Evolutionary conservation across 2,888 invertebrate genomes (phyloP).

Genomic region (Drosophila paranaensis): DNA sequence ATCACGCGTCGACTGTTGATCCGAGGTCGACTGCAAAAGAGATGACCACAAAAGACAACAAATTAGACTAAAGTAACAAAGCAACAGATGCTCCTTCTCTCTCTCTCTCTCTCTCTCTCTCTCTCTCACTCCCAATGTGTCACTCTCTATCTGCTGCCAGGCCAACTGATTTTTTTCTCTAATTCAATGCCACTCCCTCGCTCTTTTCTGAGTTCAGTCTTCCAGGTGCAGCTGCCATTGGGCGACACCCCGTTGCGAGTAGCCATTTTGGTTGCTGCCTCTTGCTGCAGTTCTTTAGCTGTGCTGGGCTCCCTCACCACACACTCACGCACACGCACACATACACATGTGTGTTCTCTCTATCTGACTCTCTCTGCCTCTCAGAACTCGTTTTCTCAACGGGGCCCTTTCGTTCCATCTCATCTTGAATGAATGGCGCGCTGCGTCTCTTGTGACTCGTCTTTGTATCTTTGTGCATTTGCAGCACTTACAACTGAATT

Average conservation of each 20-base stretch:
- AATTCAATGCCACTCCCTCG: constrained; percentile 29
- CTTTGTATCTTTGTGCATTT: constrained; percentile 29
- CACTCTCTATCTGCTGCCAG: constrained; percentile 3
- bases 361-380: constrained; percentile 9
- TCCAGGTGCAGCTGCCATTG: constrained; percentile 48
- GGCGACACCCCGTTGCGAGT: constrained; percentile 49
- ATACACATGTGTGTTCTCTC: neutral
- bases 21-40: constrained; percentile 75
- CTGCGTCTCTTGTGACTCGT: constrained; percentile 42
- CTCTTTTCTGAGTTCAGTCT: constrained; percentile 5
- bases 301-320: constrained; percentile 17
- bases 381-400: constrained; percentile 46
- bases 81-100: neutral
- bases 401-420: constrained; percentile 40
- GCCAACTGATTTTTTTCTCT: constrained; percentile 1
- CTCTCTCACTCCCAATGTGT: neutral
- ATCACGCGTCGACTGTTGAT: constrained; percentile 76
- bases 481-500: constrained; percentile 24
- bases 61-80: constrained; percentile 18
- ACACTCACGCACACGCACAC: constrained; percentile 1
- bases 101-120: neutral
- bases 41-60: constrained; percentile 2
- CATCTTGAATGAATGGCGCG: constrained; percentile 38
- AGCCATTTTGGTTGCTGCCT: constrained; percentile 64
- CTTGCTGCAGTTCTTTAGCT: constrained; percentile 42